Conservation (phyloP, 2,888 invertebrate genomes). For the Alcis repandata region DNA sequence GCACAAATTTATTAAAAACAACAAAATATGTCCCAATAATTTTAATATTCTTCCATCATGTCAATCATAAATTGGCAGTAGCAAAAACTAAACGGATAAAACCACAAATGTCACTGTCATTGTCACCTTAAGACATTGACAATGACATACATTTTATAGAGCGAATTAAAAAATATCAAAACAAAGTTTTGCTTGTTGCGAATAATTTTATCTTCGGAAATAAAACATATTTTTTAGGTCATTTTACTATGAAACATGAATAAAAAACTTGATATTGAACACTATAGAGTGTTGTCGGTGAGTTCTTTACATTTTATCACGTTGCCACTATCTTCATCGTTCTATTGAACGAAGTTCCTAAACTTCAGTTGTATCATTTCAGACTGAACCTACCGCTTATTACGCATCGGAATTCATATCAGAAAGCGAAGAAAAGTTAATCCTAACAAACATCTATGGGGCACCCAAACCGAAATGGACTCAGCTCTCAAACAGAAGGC, state of each 20-base stretch:
- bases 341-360: constrained; percentile 11
- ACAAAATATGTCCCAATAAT: too few species aligned
- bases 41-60: neutral
- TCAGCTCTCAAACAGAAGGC: constrained; percentile 93
- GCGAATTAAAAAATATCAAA: neutral
- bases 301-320: constrained; percentile 27
- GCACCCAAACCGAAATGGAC: constrained; percentile 99
- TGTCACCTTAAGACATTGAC: neutral
- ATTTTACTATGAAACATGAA: constrained; percentile 9
- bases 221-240: neutral
- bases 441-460: constrained; percentile 91
- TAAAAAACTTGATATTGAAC: constrained; percentile 39
- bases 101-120: neutral
- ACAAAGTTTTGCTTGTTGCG: neutral
- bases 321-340: neutral
- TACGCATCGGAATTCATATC: constrained; percentile 96
- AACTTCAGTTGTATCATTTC: constrained; percentile 25
- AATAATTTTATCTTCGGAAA: neutral
- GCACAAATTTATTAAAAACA: neutral
- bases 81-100: neutral
- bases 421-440: constrained; percentile 89
- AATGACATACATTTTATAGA: neutral
- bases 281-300: constrained; percentile 52
- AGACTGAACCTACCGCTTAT: constrained; percentile 88
- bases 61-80: neutral